phyloP scores from a whole-genome alignment of 2,888 invertebrate genomes.

The Leptothorax acervorum region DNA sequence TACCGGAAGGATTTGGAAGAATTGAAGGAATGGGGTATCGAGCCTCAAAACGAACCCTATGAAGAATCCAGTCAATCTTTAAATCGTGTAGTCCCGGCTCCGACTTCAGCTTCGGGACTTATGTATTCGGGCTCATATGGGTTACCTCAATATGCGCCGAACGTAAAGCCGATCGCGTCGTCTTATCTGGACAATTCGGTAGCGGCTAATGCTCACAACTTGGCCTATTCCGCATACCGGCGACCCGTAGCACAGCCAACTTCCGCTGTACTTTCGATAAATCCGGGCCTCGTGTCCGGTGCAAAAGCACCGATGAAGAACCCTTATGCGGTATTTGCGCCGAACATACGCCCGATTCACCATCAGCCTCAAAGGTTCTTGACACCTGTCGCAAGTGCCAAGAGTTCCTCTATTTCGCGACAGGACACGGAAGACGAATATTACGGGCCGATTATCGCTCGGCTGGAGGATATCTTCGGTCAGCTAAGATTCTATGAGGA shows the following conservation, averaged over 20 bases:
- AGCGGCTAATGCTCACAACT: constrained; percentile 74
- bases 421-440: constrained; percentile 87
- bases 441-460: constrained; percentile 92
- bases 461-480: constrained; percentile 91
- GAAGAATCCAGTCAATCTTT: constrained; percentile 67
- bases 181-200: constrained; percentile 72
- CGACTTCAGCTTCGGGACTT: constrained; percentile 34
- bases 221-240: constrained; percentile 82
- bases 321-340: constrained; percentile 60
- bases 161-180: constrained; percentile 69
- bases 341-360: constrained; percentile 46
- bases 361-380: constrained; percentile 58
- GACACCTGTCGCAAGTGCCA: constrained; percentile 52
- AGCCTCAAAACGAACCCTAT: constrained; percentile 79
- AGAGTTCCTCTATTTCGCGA: constrained; percentile 49
- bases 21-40: constrained; percentile 84
- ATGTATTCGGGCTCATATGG: constrained; percentile 66
- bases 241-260: constrained; percentile 54
- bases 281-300: constrained; percentile 49
- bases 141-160: constrained; percentile 71
- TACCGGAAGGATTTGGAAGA: constrained; percentile 84
- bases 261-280: constrained; percentile 45
- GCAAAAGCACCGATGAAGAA: constrained; percentile 63
- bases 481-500: constrained; percentile 91
- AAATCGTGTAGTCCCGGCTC: constrained; percentile 39